Evolutionary conservation across 2,888 invertebrate genomes (phyloP).

Genomic region (Aphodius granarius): DNA sequence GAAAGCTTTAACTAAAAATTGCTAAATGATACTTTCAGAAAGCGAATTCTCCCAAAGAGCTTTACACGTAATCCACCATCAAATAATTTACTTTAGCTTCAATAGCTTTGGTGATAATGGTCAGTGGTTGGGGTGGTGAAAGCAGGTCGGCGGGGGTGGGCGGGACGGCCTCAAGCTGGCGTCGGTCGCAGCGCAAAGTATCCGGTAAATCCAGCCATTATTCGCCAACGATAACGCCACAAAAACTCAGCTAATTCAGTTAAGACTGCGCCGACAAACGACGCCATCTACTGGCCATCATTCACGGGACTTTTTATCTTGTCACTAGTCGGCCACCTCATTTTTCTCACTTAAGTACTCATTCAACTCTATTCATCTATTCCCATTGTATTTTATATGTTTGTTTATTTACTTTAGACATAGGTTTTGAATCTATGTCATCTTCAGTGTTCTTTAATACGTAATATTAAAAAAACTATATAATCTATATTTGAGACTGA

Average conservation of each 20-base stretch:
- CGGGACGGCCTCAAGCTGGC: neutral
- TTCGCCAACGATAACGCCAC: too few relatives aligned
- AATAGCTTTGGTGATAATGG: neutral
- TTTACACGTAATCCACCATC: neutral
- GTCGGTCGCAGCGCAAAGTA: slow-evolving; percentile 3
- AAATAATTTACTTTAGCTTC: neutral
- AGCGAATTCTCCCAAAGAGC: too few relatives aligned
- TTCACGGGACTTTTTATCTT: neutral
- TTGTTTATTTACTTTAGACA: too few relatives aligned
- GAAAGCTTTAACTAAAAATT: too few relatives aligned
- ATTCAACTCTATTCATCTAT: too few relatives aligned
- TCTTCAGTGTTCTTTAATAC: too few relatives aligned
- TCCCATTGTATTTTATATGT: too few relatives aligned
- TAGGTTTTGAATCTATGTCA: too few relatives aligned
- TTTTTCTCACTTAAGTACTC: neutral
- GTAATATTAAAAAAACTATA: too few relatives aligned
- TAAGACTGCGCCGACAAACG: slow-evolving; percentile 10
- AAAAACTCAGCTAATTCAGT: slow-evolving; percentile 2
- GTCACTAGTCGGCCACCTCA: neutral
- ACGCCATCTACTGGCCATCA: neutral
- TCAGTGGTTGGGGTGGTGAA: neutral
- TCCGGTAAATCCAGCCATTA: slow-evolving; percentile 8
- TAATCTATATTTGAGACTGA: too few relatives aligned
- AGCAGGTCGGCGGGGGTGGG: neutral
- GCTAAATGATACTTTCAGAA: too few relatives aligned